Percentiles rank a stretch among this genome's conserved stretches.
phyloP scores from a whole-genome alignment of 2,888 invertebrate genomes.

The Pristionchus japonicus region DNA sequence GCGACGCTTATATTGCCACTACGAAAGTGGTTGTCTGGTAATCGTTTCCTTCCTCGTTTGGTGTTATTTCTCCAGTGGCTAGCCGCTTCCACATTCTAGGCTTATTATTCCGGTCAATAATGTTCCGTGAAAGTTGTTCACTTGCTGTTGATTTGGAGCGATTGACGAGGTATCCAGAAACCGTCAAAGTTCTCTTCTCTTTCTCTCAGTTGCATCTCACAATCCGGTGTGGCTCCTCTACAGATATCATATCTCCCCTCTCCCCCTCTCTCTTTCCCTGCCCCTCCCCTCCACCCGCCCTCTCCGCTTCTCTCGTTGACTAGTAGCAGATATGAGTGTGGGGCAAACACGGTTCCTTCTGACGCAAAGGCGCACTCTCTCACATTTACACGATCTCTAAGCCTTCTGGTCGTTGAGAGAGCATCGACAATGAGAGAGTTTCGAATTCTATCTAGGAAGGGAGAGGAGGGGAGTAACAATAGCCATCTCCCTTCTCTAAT shows the following conservation, averaged over 20 bases:
- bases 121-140: too few relatives aligned
- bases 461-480: not conserved
- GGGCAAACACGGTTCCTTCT: slow-evolving; percentile 35
- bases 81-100: too few relatives aligned
- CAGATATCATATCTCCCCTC: slow-evolving; percentile 27
- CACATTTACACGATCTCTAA: too few relatives aligned
- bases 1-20: not conserved
- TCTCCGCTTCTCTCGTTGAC: not conserved
- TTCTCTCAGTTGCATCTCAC: not conserved
- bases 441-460: too few relatives aligned
- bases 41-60: not conserved
- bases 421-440: too few relatives aligned
- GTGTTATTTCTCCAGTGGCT: not conserved
- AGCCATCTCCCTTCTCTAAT: not conserved
- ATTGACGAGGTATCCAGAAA: too few relatives aligned
- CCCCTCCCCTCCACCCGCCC: not conserved
- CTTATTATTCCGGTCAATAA: too few relatives aligned
- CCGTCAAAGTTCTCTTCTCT: too few relatives aligned
- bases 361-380: too few relatives aligned
- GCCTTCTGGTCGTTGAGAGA: too few relatives aligned
- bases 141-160: too few relatives aligned
- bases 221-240: not conserved
- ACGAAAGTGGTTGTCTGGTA: not conserved
- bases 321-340: slow-evolving; percentile 36
- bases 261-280: not conserved